Percentiles rank a stretch among this genome's conserved stretches.
phyloP scores from a whole-genome alignment of 2,797 vertebrate genomes.

The Bryconaethiops microstoma region DNA sequence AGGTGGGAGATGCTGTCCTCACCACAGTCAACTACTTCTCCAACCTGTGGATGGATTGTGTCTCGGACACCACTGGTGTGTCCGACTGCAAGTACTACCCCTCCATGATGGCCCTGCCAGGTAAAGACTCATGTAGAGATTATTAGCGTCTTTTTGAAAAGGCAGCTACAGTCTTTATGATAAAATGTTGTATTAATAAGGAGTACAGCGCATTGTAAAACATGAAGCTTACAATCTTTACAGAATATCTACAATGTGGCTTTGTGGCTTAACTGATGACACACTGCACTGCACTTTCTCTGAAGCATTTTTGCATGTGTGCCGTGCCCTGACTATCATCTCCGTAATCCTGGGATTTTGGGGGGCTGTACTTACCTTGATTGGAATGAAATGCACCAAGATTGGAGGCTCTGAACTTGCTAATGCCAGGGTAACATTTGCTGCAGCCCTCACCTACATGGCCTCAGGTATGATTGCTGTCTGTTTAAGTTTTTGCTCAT shows the following conservation, averaged over 20 bases:
- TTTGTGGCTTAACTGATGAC: not conserved
- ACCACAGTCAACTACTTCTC: conserved; percentile 77
- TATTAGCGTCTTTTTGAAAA: not conserved
- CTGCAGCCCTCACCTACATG: conserved; percentile 75
- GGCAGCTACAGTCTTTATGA: not conserved
- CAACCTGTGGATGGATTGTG: conserved; percentile 82
- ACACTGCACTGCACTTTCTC: not conserved
- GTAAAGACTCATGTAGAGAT: conserved; percentile 57
- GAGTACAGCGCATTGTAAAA: not conserved
- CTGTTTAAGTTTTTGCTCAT: not conserved
- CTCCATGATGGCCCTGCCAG: conserved; percentile 77
- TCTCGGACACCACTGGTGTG: conserved; percentile 78
- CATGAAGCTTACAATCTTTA: not conserved
- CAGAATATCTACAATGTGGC: not conserved
- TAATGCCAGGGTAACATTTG: conserved; percentile 78
- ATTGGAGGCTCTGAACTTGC: conserved; percentile 80
- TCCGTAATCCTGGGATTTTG: conserved; percentile 82
- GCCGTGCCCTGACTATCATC: conserved; percentile 75
- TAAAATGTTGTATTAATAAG: not conserved
- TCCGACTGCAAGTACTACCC: conserved; percentile 82
- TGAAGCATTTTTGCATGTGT: conserved; percentile 77
- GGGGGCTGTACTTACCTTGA: conserved; percentile 75
- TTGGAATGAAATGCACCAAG: conserved; percentile 86
- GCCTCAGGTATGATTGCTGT: conserved; percentile 68
- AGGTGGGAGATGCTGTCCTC: conserved; percentile 72